A percentile compares a stretch with the other conserved stretches of the same genome.
phyloP scores from a whole-genome alignment of 2,888 invertebrate species.

The Agriopis marginaria region DNA sequence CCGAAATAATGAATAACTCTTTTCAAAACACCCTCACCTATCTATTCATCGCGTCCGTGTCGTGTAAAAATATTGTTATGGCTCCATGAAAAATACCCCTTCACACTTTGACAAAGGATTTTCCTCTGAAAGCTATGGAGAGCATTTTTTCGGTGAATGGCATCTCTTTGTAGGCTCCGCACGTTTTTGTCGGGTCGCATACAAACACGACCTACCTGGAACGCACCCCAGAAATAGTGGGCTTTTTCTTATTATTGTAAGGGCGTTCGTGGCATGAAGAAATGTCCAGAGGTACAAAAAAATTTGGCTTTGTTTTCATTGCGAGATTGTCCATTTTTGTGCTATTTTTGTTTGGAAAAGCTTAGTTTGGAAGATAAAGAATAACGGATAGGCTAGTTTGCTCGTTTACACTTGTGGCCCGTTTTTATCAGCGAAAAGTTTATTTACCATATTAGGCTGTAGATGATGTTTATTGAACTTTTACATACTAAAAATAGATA shows the following conservation, averaged over 20 bases:
- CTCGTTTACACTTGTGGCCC: not conserved
- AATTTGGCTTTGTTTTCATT: conserved; percentile 5
- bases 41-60: conserved; percentile 42
- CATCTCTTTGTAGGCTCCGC: conserved; percentile 61
- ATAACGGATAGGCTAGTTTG: not conserved
- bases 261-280: conserved; percentile 16
- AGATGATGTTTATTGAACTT: no score
- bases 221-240: conserved; percentile 47
- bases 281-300: conserved; percentile 22
- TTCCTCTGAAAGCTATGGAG: conserved; percentile 53
- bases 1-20: conserved; percentile 29
- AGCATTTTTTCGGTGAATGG: conserved; percentile 52
- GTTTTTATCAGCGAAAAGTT: not conserved
- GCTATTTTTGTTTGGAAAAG: not conserved
- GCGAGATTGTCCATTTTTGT: conserved; percentile 2
- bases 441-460: not conserved
- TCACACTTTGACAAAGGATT: conserved; percentile 63
- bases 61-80: conserved; percentile 43
- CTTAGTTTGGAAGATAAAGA: not conserved
- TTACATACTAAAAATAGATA: no score
- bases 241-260: conserved; percentile 41
- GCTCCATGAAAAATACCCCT: conserved; percentile 54
- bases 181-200: conserved; percentile 58
- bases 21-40: conserved; percentile 42
- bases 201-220: conserved; percentile 56